A percentile compares a stretch with the other conserved stretches of the same genome.
Evolutionary conservation across 2,888 invertebrate species (phyloP).

Genomic region (Phengaris arion): DNA sequence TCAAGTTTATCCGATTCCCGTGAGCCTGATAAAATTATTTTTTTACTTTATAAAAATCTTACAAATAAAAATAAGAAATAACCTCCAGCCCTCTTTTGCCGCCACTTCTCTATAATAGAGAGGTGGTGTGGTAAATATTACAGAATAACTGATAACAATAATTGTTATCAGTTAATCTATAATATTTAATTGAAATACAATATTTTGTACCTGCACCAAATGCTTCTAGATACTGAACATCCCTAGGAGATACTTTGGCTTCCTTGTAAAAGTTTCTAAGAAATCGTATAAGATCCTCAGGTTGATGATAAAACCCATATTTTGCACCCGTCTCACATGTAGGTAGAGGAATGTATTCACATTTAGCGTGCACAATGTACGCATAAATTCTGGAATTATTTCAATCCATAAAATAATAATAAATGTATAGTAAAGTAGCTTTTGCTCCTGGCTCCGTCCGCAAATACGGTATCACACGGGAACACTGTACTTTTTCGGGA

Average conservation of each 20-base stretch:
- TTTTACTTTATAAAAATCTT: no score
- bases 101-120: no score
- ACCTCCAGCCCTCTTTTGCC: no score
- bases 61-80: no score
- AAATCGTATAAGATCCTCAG: constrained; percentile 27
- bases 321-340: background rate
- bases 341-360: background rate
- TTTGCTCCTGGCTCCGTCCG: no score
- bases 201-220: constrained; percentile 77
- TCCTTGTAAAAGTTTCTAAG: constrained; percentile 63
- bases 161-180: background rate
- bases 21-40: background rate
- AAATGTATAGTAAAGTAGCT: no score
- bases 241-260: constrained; percentile 71
- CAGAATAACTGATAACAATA: no score
- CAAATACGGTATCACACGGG: no score
- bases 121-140: no score
- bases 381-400: constrained; percentile 15
- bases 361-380: constrained; percentile 6
- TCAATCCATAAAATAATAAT: no score
- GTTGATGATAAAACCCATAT: constrained; percentile 16
- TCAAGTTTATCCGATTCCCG: constrained; percentile 79
- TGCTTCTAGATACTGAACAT: constrained; percentile 80
- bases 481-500: no score
- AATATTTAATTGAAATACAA: background rate